Base-by-base conservation (phyloP, 2,797 vertebrate genomes). In the Pangasius mekongensis region DNA sequence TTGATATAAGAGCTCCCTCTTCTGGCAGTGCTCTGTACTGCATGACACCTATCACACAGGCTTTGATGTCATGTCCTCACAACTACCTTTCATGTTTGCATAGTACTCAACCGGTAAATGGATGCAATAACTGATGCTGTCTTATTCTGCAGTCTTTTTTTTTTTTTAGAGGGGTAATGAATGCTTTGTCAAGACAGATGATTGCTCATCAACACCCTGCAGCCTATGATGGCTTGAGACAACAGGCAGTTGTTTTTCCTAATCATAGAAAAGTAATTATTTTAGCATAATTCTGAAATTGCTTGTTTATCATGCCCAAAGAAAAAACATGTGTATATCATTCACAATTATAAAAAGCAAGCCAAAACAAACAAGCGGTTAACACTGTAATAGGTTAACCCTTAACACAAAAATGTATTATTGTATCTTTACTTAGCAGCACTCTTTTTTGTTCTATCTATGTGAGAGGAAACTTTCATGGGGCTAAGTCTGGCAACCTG, bases 1-100 rank as follows among this genome's bases (percentile, higher is more conserved):
- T 47, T 78, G 87, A 89, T 86, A n/a, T 71, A 62, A 66, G 64
- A 77, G 64, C 87, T 62, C 91, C 60, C 86, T 85, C 89, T 90
- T 49, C 52, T 88, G 91, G 74, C 39, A 27, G 18, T 39, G 22
- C 43, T 52, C 24, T 80, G 62, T 87, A 85, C 60, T 81, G 49
- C 69, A 86, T 4, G 27, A 88, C 54, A 54, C 47, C 18, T 18
- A 77, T 76, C n/a, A 52, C 27, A 54, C 9, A 24, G 43, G 47
- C 39, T 89, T 91, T 88, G 77, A 85, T 87, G 67, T 88, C 56
- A 36, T 64, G 27, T 43, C n/a, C 77, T 82, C 36, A n/a, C 3
- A 52, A 49, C 24, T 49, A n/a, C 47, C 64, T 77, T 83, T 89
- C 54, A 83, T 30, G 47, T 33, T n/a, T 11, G 54, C 36, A 86